Evolutionary conservation across 2,113 vertebrate species (phyloP).

Genomic region (Rhombomys opimus): DNA sequence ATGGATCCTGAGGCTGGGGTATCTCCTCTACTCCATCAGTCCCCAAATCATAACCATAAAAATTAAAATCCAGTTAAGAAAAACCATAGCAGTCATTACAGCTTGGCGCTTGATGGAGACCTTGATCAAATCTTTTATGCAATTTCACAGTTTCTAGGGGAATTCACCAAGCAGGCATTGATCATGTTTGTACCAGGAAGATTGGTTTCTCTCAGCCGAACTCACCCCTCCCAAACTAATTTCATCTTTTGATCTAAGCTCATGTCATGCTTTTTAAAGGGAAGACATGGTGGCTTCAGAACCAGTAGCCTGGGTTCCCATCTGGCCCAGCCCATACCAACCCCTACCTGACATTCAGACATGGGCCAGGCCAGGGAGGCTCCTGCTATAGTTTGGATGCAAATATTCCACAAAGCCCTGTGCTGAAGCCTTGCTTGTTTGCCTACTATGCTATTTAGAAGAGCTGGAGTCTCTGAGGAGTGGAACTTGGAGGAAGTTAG

Average conservation of each 20-base stretch:
- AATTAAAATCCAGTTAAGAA: slow-evolving; percentile 87
- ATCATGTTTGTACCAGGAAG: slow-evolving; percentile 64
- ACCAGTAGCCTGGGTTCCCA: not conserved
- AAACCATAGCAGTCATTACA: slow-evolving; percentile 83
- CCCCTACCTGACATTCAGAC: not conserved
- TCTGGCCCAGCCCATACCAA: not conserved
- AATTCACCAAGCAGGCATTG: slow-evolving; percentile 36
- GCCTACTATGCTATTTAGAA: not conserved
- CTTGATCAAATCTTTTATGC: slow-evolving; percentile 82
- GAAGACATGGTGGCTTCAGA: not conserved
- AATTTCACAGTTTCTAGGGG: slow-evolving; percentile 82
- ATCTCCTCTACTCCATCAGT: slow-evolving; percentile 70
- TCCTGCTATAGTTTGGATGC: not conserved
- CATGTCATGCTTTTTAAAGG: slow-evolving; percentile 63
- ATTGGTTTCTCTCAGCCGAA: slow-evolving; percentile 54
- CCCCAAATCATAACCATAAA: slow-evolving; percentile 86
- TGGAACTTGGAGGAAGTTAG: not conserved
- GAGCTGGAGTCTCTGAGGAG: not conserved
- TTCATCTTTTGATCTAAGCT: slow-evolving; percentile 54
- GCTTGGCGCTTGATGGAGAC: slow-evolving; percentile 73
- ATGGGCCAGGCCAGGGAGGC: not conserved
- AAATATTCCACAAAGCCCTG: not conserved
- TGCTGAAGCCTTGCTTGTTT: no score
- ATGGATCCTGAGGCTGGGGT: not conserved
- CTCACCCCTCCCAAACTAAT: slow-evolving; percentile 26